Evolutionary conservation across 2,888 invertebrate genomes (phyloP), one percentile per base, ranked within the genome.

Genomic region (Drosophila tanythrix): DNA sequence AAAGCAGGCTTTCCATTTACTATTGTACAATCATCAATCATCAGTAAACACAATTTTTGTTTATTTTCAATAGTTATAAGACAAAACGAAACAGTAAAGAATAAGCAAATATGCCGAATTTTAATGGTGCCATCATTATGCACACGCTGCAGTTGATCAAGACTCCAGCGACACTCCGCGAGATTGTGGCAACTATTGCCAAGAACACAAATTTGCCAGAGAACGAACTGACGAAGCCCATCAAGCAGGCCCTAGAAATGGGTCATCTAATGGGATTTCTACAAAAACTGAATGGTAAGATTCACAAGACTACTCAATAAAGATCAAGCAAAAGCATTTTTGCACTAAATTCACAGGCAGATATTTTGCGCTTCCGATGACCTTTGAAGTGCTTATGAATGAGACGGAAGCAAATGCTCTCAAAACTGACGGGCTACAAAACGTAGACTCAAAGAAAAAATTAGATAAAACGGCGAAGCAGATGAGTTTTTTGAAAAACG

Each of bases 111-210:
- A 84, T 85, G 85, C 85, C 85, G 0, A 85, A 85, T 43, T 78
- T 78, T 51, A 85, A 85, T 57, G 85, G 85, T 4, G 85, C 85
- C 25, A 88, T 85, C n/a, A 21, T 89, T 3, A 51, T 89, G 73
- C 89, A 89, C 48, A 59, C 85, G 0, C 51, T 85, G 57, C 74
- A 85, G 25, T n/a, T 71, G n/a, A 50, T 85, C 7, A 74, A 89
- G 18, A 56, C 75, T 0, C 89, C 85, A 13, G 77, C 89, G 0
- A 85, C 85, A 2, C 61, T 88, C 5, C 73, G 83, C 2, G 88
- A 85, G 36, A 85, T 85, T 25, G 61, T 85, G 15, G 31, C 60
- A n/a, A 70, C 68, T 7, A 84, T 85, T 29, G 63, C 89, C 0
- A 74, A 71, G 31, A 71, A 88, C 13, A 88, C 79, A 0, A 72